Evolutionary conservation across 1,140 invertebrate genomes (phyloP), one percentile per base, ranked within the genome.

Genomic region (Penaeus japonicus): DNA sequence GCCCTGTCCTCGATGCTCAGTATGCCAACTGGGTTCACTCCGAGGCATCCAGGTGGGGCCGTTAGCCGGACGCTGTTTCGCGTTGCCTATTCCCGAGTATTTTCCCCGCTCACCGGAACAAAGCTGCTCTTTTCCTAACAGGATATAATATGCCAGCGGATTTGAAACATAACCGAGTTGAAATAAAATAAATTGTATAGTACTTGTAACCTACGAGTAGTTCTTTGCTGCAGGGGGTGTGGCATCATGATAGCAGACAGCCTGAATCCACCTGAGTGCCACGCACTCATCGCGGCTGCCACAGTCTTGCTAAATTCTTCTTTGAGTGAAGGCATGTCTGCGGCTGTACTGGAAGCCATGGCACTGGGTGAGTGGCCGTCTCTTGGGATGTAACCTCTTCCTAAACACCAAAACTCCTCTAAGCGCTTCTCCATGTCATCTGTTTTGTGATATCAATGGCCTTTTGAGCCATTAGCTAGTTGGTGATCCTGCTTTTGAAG

Each of bases 321-420:
- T 47, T 10, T 22, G 17, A 77, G 65, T 24, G 84, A 85, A 54
- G 70, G 70, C 39, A 85, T 85, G 84, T 35, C 84, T 18, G 53
- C 53, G 7, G 32, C 84, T 30, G 27, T 85, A 27, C 53, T 85
- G 84, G 84, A 85, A 32, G 84, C 84, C 20, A 85, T 85, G 84
- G 18, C 47, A n/a, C 53, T 85, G 17, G 84, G 84, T 85, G 30
- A 77, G 84, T 73, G 70, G 35, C 12, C 70, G 47, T 47, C 47
- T 47, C 5, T 47, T 47, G 47, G 5, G 47, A 1, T 47, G 47
- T 47, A 7, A 15, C 47, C 15, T 7, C 15, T 15, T 10, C 47
- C 15, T 47, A 47, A 15, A 47, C 10, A 47, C 47, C 47, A 47
- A 47, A 47, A 47, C 10, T 12, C 15, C 47, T 47, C 5, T 47